Conservation (phyloP, 30 jellyfish, hydroid and myxozoan species). For the Cassiopea xamachana region DNA sequence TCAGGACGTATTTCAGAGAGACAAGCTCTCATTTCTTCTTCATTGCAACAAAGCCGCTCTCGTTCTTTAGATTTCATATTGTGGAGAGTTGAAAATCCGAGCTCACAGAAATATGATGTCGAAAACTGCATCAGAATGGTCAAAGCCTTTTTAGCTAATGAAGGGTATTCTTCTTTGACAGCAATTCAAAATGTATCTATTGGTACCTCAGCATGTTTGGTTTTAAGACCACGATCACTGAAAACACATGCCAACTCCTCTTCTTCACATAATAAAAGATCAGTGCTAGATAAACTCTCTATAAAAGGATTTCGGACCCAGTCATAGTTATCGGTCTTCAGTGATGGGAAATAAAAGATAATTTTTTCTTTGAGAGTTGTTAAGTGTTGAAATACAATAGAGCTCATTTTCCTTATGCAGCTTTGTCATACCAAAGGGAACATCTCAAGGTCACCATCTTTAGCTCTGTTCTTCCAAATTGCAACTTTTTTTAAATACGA, state of each 20-base stretch:
- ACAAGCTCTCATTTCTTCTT: neutral
- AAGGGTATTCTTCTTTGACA: neutral
- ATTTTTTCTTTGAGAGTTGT: neutral
- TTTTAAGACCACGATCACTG: neutral
- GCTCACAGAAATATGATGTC: neutral
- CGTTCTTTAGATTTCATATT: neutral
- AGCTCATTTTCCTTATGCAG: neutral
- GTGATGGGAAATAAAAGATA: neutral
- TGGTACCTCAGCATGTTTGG: neutral
- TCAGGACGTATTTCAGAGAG: neutral
- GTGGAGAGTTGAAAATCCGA: neutral
- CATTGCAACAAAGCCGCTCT: neutral
- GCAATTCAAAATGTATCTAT: neutral
- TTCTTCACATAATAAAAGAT: neutral
- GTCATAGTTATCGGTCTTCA: neutral
- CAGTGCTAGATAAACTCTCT: neutral
- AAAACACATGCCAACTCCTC: neutral
- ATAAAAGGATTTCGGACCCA: neutral
- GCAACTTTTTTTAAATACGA: neutral
- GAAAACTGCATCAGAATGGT: neutral
- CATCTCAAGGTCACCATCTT: neutral
- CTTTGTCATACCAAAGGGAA: neutral
- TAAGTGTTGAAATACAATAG: neutral
- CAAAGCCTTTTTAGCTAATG: neutral
- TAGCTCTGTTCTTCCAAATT: neutral